Percentiles rank a stretch among this genome's conserved stretches.
phyloP scores from a whole-genome alignment of 2,113 vertebrate species.

The Desmodus rotundus region DNA sequence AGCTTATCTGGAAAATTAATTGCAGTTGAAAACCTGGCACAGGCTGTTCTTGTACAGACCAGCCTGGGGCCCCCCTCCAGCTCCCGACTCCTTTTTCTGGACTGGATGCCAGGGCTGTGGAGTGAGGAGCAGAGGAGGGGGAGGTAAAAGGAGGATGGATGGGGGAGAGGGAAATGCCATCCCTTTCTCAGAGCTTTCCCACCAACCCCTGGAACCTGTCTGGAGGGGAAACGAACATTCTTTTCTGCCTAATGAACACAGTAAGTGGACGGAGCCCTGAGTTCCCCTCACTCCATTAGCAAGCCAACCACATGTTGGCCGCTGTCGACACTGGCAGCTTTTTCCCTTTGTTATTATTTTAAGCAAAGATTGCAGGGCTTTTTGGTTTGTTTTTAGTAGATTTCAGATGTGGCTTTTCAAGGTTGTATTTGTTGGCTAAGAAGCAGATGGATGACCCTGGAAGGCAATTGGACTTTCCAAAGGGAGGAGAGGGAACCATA shows the following conservation, averaged over 20 bases:
- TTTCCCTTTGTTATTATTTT: not conserved
- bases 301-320: not conserved
- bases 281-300: not conserved
- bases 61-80: not conserved
- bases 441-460: not conserved
- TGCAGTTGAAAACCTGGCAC: conserved; percentile 55
- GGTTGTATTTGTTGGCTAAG: not conserved
- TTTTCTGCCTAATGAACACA: not conserved
- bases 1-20: conserved; percentile 65
- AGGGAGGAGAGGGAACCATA: not conserved
- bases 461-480: not conserved
- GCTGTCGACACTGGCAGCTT: not conserved
- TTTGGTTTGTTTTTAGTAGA: not conserved
- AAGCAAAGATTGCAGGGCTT: not conserved
- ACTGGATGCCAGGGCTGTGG: not conserved
- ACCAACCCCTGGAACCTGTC: not conserved
- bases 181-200: not conserved
- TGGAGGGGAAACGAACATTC: not conserved
- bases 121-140: not conserved
- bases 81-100: not conserved
- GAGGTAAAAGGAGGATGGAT: not conserved
- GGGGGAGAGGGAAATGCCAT: not conserved
- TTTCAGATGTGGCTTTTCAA: not conserved
- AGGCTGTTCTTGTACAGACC: not conserved
- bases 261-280: not conserved